Base-by-base conservation (phyloP, 1,140 invertebrate genomes). In the Pogonomyrmex barbatus region DNA sequence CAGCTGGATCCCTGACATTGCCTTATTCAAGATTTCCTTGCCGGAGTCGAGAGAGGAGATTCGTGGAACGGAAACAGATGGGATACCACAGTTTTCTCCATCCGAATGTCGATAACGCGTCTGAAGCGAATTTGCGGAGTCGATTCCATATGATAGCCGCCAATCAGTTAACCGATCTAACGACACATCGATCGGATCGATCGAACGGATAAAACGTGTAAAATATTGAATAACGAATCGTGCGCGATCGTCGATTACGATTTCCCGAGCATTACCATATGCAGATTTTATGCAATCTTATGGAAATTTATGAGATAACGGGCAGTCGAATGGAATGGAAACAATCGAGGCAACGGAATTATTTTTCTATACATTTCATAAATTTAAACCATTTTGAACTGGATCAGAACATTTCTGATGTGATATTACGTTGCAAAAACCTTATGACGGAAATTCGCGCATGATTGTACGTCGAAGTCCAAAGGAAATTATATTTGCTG, bases 101-200 rank as follows among this genome's bases (percentile, higher is more conserved):
- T 36, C 39, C n/a, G 45, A 77, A 88, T 75, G 73, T 73, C 71
- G 67, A 58, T n/a, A 67, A 10, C 58, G 14, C 8, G 30, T 36
- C 42, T 63, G 42, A 75, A 39, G 33, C 52, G 47, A 65, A 30
- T 33, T 63, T 39, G 47, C 42, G 4, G 45, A 83, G 42, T 86
- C 60, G 58, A 68, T 73, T 85, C 68, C 24, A 24, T 45, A 68
- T 60, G 81, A 87, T 85, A 70, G 36, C 30, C 63, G 88, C 68
- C 88, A 76, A 89, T 89, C 85, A 81, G 39, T 50, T 68, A 87
- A 88, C 76, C 88, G 81, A 89, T 81, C 85, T 63, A 54, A 56
- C 75, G 75, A 60, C 39, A 47, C 14, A 77, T 81, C 87, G 58
- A 83, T 88, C 87, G 17, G 42, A 65, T 45, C n/a, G 2, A 60